Base-by-base conservation (phyloP, 2,888 invertebrate species). In the Caradrina kadenii region DNA sequence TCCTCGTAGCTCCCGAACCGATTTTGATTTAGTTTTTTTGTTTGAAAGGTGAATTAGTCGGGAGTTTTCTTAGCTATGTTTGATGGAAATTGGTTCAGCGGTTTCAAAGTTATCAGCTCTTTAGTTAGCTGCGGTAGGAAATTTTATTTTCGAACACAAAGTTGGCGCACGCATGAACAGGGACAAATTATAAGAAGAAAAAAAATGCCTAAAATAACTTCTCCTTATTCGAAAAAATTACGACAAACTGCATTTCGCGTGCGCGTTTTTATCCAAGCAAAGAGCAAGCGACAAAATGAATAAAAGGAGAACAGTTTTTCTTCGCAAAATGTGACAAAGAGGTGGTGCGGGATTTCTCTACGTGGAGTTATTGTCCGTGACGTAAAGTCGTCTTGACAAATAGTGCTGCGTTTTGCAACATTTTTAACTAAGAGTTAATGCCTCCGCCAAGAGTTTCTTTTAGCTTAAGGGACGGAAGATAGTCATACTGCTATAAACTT, bases 301-400 rank as follows among this genome's bases (percentile, higher is more conserved):
- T 90, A 91, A 91, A 88, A 86, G 80, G 83, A 72, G 86, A 87
- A 78, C 87, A 90, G 89, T 91, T 93, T 93, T 93, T 91, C 93
- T 92, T 91, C 83, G 89, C 89, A 89, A 93, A 94, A 93, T 92
- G 90, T 93, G 91, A 94, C 92, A 94, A 93, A 92, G 92, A 91
- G 92, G 88, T 89, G 91, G 91, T 90, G 90, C 90, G 92, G 92
- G 93, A 93, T 92, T 93, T 93, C 90, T 91, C 92, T 91, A 89
- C 93, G 91, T 89, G 88, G 88, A 93, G 92, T 93, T 94, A 94
- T 94, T 93, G 92, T 93, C 91, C 87, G 90, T 90, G 93, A 93
- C 93, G 90, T 85, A 91, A 93, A 94, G 92, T 91, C 92, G 86
- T 86, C 82, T 79, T 92, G 93, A 94, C 90, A 93, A 93, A 93